Conservation (phyloP, 1,140 invertebrate species). For the Musca domestica region DNA sequence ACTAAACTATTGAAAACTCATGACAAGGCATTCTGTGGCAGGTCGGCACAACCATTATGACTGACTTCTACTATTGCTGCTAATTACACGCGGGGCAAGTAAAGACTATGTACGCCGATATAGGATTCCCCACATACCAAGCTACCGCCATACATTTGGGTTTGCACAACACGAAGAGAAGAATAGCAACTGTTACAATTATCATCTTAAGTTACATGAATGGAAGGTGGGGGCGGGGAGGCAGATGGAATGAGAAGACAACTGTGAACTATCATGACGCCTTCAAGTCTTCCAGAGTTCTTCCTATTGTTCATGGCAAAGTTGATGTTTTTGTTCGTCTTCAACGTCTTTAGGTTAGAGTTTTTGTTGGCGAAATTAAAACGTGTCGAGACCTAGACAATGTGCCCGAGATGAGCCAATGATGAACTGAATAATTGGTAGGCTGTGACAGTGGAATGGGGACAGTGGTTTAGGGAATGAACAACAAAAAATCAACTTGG, state of each 20-base stretch:
- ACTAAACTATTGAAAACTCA: no score
- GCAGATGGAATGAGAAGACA: background rate
- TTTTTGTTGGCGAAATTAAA: background rate
- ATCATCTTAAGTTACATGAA: no score
- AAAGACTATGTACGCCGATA: no score
- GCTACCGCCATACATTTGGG: no score
- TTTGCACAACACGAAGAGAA: no score
- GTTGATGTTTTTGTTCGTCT: background rate
- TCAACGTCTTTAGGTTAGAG: background rate
- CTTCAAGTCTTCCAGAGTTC: slow-evolving; percentile 9
- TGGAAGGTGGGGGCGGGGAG: background rate
- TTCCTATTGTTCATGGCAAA: background rate
- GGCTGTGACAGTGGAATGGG: background rate
- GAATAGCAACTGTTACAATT: no score
- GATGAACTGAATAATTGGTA: background rate
- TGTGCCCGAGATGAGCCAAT: background rate
- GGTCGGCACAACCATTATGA: no score
- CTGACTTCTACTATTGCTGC: no score
- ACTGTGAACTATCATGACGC: slow-evolving; percentile 1
- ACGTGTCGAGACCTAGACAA: background rate
- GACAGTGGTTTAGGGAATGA: background rate
- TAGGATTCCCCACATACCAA: no score
- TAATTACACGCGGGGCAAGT: no score
- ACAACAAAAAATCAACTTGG: no score
- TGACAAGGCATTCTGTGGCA: no score